Evolutionary conservation across 2,113 vertebrate genomes (phyloP).

Genomic region (Sebastes fasciatus): DNA sequence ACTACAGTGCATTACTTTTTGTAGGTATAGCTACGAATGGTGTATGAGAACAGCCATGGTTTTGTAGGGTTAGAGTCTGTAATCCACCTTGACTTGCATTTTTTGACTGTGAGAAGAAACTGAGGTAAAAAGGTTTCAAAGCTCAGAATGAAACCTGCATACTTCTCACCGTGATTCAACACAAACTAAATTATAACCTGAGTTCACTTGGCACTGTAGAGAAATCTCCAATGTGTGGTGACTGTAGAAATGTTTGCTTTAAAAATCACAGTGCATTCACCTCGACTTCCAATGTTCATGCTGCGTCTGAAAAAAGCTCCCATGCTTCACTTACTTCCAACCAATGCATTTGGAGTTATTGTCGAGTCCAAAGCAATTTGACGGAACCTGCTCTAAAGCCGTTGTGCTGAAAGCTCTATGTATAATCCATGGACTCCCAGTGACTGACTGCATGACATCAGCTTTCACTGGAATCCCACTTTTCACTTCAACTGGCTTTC

Average conservation of each 20-base stretch:
- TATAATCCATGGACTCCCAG: constrained; percentile 58
- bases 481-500: constrained; percentile 31
- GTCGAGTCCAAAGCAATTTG: constrained; percentile 18
- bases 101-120: not conserved
- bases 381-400: constrained; percentile 22
- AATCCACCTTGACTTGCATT: not conserved
- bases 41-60: no score
- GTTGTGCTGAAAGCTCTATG: constrained; percentile 39
- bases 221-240: constrained; percentile 1
- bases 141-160: not conserved
- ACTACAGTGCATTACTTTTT: no score
- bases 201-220: not conserved
- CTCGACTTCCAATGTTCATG: not conserved
- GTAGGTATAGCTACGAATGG: no score
- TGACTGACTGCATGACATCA: constrained; percentile 46
- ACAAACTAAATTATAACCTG: no score
- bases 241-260: not conserved
- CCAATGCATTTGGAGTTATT: constrained; percentile 27
- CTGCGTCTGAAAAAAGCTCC: not conserved
- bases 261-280: not conserved
- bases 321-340: constrained; percentile 25
- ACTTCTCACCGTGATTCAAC: not conserved
- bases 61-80: not conserved
- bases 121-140: not conserved
- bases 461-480: constrained; percentile 41